Conservation (phyloP, 2,888 invertebrate species). For the Eupelmus urozonus region DNA sequence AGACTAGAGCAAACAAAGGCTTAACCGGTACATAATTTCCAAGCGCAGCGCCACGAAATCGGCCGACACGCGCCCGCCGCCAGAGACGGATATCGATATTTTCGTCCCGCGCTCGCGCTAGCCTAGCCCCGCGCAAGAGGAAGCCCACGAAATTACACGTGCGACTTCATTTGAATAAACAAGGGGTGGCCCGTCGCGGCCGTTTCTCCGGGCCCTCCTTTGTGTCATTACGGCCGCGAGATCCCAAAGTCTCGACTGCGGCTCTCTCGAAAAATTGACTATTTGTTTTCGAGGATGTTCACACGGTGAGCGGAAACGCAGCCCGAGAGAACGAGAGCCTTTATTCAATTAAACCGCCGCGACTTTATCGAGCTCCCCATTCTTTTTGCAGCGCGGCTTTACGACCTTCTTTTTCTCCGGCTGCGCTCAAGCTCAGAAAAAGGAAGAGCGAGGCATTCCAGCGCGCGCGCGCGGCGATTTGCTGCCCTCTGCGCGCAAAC, state of each 20-base stretch:
- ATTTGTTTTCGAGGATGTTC: constrained; percentile 59
- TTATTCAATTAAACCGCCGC: constrained; percentile 46
- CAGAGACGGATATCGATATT: constrained; percentile 44
- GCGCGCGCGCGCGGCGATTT: constrained; percentile 4
- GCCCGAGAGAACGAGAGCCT: neutral
- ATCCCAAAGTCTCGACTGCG: neutral
- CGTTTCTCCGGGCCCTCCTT: constrained; percentile 13
- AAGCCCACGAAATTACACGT: constrained; percentile 50
- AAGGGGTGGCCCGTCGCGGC: constrained; percentile 23
- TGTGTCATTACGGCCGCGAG: constrained; percentile 24
- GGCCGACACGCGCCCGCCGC: constrained; percentile 19
- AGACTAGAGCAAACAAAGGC: constrained; percentile 43
- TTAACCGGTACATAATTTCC: constrained; percentile 24
- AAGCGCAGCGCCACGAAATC: constrained; percentile 27
- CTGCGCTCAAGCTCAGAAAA: neutral
- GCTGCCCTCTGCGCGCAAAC: neutral
- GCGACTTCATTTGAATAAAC: constrained; percentile 57
- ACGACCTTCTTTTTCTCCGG: constrained; percentile 8
- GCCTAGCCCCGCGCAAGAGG: no score
- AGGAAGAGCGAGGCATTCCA: constrained; percentile 43
- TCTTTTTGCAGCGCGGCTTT: constrained; percentile 32
- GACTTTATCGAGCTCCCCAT: constrained; percentile 27
- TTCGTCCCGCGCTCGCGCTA: no score
- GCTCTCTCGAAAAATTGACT: constrained; percentile 55
- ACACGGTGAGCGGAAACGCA: constrained; percentile 47